phyloP scores from a whole-genome alignment of 2,113 vertebrate species.

The Henicopernis longicauda region DNA sequence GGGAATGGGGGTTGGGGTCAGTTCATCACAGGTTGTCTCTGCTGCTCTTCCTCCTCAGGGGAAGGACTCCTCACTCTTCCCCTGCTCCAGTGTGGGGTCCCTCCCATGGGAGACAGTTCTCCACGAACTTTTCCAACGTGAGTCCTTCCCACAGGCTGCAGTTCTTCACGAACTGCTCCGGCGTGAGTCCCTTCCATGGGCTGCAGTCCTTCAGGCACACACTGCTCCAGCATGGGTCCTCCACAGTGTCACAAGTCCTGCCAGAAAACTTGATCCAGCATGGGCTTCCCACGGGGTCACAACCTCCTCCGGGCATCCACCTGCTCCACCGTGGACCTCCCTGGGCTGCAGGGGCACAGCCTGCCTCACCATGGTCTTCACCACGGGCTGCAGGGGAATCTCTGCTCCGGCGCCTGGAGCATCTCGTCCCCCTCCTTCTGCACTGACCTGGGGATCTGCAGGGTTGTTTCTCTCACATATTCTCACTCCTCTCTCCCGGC shows the following conservation, averaged over 20 bases:
- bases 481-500: neutral
- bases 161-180: no score
- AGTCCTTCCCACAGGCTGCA: fast-evolving
- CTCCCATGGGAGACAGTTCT: fast-evolving
- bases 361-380: neutral
- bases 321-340: no score
- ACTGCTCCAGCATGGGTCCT: no score
- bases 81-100: fast-evolving
- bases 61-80: no score
- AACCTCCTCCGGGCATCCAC: no score
- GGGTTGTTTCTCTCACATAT: neutral
- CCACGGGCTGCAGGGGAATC: neutral
- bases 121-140: fast-evolving
- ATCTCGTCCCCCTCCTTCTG: neutral
- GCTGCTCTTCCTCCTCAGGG: neutral
- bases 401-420: fast-evolving
- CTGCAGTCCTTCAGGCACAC: no score
- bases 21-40: fast-evolving
- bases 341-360: neutral
- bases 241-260: no score
- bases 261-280: no score
- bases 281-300: no score
- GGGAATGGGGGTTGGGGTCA: neutral
- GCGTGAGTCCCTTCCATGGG: no score
- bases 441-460: neutral